Conservation (phyloP, 2,797 vertebrate genomes). For the Anniella stebbinsi region DNA sequence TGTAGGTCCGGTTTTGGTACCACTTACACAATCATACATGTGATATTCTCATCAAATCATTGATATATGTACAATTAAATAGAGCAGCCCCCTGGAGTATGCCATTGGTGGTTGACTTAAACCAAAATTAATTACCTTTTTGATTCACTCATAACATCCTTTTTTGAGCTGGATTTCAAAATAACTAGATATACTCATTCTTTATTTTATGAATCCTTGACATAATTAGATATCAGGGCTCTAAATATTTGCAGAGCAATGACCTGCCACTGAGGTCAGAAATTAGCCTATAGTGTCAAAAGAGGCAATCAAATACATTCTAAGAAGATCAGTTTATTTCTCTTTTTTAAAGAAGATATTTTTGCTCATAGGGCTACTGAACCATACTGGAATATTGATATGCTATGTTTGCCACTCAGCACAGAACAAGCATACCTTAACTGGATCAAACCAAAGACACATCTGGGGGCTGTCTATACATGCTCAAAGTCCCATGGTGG, state of each 20-base stretch:
- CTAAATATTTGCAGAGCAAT: not conserved
- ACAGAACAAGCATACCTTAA: not conserved
- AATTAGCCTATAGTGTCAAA: not conserved
- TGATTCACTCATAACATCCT: conserved; percentile 60
- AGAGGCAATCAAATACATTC: not conserved
- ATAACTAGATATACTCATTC: conserved; percentile 44
- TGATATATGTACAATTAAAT: conserved; percentile 62
- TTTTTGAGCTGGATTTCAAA: conserved; percentile 58
- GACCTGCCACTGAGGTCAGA: not conserved
- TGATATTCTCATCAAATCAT: conserved; percentile 70
- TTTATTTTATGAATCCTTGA: not conserved
- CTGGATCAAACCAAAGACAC: not conserved
- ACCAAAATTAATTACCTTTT: conserved; percentile 62
- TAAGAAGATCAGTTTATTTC: not conserved
- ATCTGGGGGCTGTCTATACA: no score
- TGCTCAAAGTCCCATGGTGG: no score
- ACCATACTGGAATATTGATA: not conserved
- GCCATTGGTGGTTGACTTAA: conserved; percentile 46
- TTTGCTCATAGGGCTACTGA: not conserved
- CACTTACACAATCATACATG: conserved; percentile 20
- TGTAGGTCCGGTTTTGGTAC: conserved; percentile 37
- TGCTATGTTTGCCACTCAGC: not conserved
- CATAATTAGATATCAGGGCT: conserved; percentile 6
- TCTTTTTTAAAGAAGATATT: not conserved
- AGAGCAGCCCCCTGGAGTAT: conserved; percentile 55